Percentiles rank a stretch among this genome's conserved stretches.
Evolutionary conservation across 2,797 vertebrate genomes (phyloP).

Genomic region (Amphiprion clarkii): DNA sequence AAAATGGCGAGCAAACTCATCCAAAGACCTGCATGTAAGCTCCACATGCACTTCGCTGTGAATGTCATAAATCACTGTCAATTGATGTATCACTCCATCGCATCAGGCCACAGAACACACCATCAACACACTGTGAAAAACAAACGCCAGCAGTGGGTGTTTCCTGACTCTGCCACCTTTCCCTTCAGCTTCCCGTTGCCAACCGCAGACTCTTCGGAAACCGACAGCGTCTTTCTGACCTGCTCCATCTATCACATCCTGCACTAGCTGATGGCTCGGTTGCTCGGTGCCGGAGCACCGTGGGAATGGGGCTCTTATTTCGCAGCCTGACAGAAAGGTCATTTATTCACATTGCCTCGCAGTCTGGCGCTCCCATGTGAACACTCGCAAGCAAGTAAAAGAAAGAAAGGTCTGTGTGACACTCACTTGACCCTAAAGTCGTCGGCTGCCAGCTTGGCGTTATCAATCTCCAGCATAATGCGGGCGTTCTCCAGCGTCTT

Average conservation of each 20-base stretch:
- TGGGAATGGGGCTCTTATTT: slow-evolving; percentile 75
- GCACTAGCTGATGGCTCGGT: neutral
- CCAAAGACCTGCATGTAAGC: slow-evolving; percentile 11
- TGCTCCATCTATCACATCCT: slow-evolving; percentile 50
- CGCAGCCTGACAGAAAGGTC: slow-evolving; percentile 72
- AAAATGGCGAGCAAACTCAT: neutral
- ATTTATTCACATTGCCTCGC: slow-evolving; percentile 75
- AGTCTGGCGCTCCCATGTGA: slow-evolving; percentile 76
- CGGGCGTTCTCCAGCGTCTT: slow-evolving; percentile 85
- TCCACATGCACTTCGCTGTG: slow-evolving; percentile 38
- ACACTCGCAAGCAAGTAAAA: slow-evolving; percentile 65
- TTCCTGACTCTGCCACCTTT: slow-evolving; percentile 2
- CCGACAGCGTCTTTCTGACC: slow-evolving; percentile 47
- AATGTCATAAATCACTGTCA: slow-evolving; percentile 48
- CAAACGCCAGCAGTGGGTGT: slow-evolving; percentile 15
- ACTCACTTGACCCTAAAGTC: slow-evolving; percentile 90
- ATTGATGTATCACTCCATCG: slow-evolving; percentile 29
- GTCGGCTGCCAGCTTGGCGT: slow-evolving; percentile 87
- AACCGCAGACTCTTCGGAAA: slow-evolving; percentile 20
- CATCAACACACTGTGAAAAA: slow-evolving; percentile 70
- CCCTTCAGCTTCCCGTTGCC: slow-evolving; percentile 30
- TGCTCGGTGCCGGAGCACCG: slow-evolving; percentile 49
- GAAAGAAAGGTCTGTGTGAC: slow-evolving; percentile 57
- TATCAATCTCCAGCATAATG: slow-evolving; percentile 88
- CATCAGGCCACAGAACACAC: slow-evolving; percentile 57